A percentile compares a stretch with the other conserved stretches of the same genome.
phyloP scores from a whole-genome alignment of 2,888 invertebrate species.

The Rhaphigaster nebulosa region DNA sequence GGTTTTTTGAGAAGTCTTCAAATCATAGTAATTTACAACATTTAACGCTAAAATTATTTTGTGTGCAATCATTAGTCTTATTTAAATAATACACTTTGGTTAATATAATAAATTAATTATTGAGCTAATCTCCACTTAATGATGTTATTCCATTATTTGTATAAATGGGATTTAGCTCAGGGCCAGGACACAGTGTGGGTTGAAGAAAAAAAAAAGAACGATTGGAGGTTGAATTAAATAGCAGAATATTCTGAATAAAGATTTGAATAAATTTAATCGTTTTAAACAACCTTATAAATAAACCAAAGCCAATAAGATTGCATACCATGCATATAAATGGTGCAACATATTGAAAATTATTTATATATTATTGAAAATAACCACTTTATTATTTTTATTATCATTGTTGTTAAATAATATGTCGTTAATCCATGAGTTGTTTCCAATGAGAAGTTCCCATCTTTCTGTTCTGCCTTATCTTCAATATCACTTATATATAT shows the following conservation, averaged over 20 bases:
- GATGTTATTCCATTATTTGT: neutral
- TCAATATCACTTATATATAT: too few relatives aligned
- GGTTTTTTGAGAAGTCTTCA: too few relatives aligned
- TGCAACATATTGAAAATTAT: neutral
- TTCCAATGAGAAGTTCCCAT: too few relatives aligned
- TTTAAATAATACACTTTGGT: neutral
- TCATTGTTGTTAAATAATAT: neutral
- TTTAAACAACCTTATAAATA: neutral
- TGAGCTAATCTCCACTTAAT: neutral
- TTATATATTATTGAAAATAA: neutral
- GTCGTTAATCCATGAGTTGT: too few relatives aligned
- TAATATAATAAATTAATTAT: neutral
- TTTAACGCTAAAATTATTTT: neutral
- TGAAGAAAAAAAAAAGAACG: neutral
- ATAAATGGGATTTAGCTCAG: slow-evolving; percentile 6
- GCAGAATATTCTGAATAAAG: slow-evolving; percentile 29
- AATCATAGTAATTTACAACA: too few relatives aligned
- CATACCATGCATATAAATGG: neutral
- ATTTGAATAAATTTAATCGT: slow-evolving; percentile 28
- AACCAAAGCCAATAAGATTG: neutral
- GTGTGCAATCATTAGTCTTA: neutral
- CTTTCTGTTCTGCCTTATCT: too few relatives aligned
- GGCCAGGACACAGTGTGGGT: neutral
- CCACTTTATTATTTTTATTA: too few relatives aligned
- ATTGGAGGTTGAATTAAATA: neutral